Evolutionary conservation across 2,797 vertebrate genomes (phyloP), one percentile per base, ranked within the genome.

Genomic region (Smutsia gigantea): DNA sequence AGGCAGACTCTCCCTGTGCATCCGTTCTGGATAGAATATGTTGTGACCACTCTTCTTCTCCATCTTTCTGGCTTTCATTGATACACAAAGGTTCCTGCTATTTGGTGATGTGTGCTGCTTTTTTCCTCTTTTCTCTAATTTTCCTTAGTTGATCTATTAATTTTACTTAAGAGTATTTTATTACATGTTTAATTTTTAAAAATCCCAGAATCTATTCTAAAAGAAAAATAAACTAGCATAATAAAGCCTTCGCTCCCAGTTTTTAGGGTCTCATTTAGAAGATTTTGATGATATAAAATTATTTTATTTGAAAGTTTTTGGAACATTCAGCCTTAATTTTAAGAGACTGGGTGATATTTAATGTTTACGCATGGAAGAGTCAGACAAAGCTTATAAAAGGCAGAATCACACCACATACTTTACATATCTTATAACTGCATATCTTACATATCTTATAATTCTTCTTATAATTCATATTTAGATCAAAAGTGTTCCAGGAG

Each of bases 61-160:
- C 46, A 77, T 95, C 79, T 74, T 95, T 57, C 34, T 90, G 2
- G 6, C 87, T 69, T 97, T 83, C 39, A 74, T 18, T 75, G 11
- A 57, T 31, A 55, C 29, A 0, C 81, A 37, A 90, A 14, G 13
- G 15, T 90, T 88, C 6, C 83, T 90, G 37, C 68, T 87, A 31
- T 81, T 95, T 68, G 23, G 82, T 78, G 39, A 95, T n/a, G 78
- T 94, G 84, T 92, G 82, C 69, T n/a, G 0, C 1, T 14, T 14
- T 1, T 84, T 88, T 39, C 0, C 3, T 68, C 6, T 1, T 25
- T 85, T 34, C 4, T 10, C 10, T 0, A 39, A 0, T 42, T 72
- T 51, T 23, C 10, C 19, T 14, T 61, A 66, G 31, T 19, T 61
- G 12, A 49, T 23, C 29, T 31, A 85, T 42, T 7, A 12, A 64